Percentiles rank a stretch among this genome's conserved stretches.
Evolutionary conservation across 2,797 vertebrate species (phyloP).

Genomic region (Lagodon rhomboides): DNA sequence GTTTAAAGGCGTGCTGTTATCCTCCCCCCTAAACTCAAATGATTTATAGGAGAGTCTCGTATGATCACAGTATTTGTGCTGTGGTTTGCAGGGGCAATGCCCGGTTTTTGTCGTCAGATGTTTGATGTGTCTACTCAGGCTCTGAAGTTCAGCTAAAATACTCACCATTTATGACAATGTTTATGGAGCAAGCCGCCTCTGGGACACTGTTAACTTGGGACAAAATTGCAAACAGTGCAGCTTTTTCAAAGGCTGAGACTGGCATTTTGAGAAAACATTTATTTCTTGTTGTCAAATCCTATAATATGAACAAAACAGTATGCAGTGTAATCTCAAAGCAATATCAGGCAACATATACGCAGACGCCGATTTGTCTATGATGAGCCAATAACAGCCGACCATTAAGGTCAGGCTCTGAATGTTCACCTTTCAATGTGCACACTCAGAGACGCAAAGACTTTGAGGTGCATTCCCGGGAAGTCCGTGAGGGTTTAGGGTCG

Average conservation of each 20-base stretch:
- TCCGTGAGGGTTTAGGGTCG: too few relatives aligned
- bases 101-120: slow-evolving; percentile 59
- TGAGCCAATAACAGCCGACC: too few relatives aligned
- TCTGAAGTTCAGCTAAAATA: slow-evolving; percentile 41
- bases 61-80: slow-evolving; percentile 74
- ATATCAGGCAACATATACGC: too few relatives aligned
- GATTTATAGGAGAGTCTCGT: slow-evolving; percentile 67
- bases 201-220: slow-evolving; percentile 21
- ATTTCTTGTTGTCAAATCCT: too few relatives aligned
- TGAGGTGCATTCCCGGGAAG: too few relatives aligned
- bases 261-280: too few relatives aligned
- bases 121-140: slow-evolving; percentile 44
- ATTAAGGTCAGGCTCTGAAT: too few relatives aligned
- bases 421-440: not conserved
- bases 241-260: not conserved
- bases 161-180: slow-evolving; percentile 11
- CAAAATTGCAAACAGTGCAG: slow-evolving; percentile 14
- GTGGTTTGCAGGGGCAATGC: slow-evolving; percentile 58
- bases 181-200: slow-evolving; percentile 22
- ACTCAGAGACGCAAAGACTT: too few relatives aligned
- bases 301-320: too few relatives aligned
- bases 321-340: too few relatives aligned
- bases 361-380: too few relatives aligned
- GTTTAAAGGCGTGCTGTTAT: slow-evolving; percentile 66
- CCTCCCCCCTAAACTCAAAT: slow-evolving; percentile 61